Percentiles rank a stretch among this genome's conserved stretches.
Evolutionary conservation across 2,888 invertebrate genomes (phyloP).

Genomic region (Arctia plantaginis): DNA sequence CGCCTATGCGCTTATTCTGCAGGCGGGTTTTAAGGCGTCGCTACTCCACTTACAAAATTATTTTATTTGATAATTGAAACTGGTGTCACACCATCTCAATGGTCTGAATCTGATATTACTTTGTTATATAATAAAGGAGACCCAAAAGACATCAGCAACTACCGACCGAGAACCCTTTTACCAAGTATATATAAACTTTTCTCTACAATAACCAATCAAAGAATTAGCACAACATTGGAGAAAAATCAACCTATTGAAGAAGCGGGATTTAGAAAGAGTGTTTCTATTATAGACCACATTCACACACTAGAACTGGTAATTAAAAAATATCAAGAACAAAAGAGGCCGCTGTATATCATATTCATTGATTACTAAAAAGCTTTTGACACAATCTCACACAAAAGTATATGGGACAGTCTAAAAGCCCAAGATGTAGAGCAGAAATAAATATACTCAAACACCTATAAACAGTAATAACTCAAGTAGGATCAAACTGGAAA

Average conservation of each 20-base stretch:
- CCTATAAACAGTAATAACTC: constrained; percentile 11
- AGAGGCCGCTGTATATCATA: too few relatives aligned
- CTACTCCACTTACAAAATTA: background rate
- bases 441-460: constrained; percentile 7
- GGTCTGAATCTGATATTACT: background rate
- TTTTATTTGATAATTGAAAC: background rate
- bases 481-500: constrained; percentile 12
- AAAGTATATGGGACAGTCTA: background rate
- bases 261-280: too few relatives aligned
- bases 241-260: background rate
- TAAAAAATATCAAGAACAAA: background rate
- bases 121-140: too few relatives aligned
- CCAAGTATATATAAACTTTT: too few relatives aligned
- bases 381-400: too few relatives aligned
- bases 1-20: too few relatives aligned
- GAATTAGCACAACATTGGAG: constrained; percentile 1
- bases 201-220: too few relatives aligned
- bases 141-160: background rate
- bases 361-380: too few relatives aligned
- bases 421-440: constrained; percentile 6
- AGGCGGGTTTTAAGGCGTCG: too few relatives aligned
- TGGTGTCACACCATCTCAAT: background rate
- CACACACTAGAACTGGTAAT: background rate
- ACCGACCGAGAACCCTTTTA: too few relatives aligned
- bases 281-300: too few relatives aligned